phyloP scores from a whole-genome alignment of 1,140 invertebrate species.

The Pachyrhynchus sulphureomaculatus region DNA sequence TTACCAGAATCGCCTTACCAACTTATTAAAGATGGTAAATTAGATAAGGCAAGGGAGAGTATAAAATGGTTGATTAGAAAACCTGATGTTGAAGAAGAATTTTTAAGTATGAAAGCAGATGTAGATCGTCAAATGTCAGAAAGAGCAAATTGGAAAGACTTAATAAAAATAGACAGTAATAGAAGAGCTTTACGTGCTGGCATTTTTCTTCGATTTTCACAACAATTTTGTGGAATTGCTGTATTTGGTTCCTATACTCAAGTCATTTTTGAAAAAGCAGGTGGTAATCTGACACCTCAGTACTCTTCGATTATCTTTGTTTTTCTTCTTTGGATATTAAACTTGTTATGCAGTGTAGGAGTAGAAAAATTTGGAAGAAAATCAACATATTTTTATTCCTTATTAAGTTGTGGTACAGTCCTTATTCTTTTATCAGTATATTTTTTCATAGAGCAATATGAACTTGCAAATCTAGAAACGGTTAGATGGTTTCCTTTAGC shows the following conservation, averaged over 20 bases:
- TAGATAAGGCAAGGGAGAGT: slow-evolving; percentile 25
- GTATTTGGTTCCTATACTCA: slow-evolving; percentile 65
- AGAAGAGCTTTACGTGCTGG: slow-evolving; percentile 48
- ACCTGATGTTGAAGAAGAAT: slow-evolving; percentile 43
- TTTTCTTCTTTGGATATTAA: no score
- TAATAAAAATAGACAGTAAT: slow-evolving; percentile 51
- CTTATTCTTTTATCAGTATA: no score
- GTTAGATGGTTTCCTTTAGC: no score
- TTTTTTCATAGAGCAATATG: no score
- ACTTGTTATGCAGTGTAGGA: no score
- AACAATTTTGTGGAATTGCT: slow-evolving; percentile 64
- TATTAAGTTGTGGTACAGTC: no score
- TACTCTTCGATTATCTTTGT: no score
- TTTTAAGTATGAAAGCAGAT: slow-evolving; percentile 18
- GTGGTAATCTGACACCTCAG: slow-evolving; percentile 62
- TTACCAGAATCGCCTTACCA: no score
- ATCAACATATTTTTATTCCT: no score
- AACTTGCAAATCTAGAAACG: no score
- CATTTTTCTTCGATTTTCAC: slow-evolving; percentile 56
- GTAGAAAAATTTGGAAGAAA: no score
- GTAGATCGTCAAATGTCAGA: slow-evolving; percentile 34
- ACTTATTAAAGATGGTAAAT: slow-evolving; percentile 33
- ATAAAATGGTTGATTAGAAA: slow-evolving; percentile 8
- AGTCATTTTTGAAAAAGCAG: slow-evolving; percentile 54
- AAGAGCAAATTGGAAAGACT: slow-evolving; percentile 28